phyloP scores from a whole-genome alignment of 2,113 vertebrate species.

The Chrysemys picta region DNA sequence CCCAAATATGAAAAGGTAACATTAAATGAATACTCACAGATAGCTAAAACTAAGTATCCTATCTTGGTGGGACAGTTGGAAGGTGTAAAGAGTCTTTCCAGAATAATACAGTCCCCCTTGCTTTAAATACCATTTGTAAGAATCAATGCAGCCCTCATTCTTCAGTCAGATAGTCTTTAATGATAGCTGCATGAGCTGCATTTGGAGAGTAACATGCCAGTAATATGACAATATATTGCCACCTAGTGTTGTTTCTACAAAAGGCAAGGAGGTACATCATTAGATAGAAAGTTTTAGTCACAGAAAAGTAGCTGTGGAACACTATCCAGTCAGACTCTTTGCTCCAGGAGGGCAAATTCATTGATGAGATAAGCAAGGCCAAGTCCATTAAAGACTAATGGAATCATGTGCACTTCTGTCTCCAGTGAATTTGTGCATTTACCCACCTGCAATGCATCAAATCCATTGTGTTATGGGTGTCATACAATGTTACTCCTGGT shows the following conservation, averaged over 20 bases:
- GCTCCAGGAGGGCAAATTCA: background rate
- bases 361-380: background rate
- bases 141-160: background rate
- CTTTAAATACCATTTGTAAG: background rate
- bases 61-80: background rate
- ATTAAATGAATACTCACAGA: background rate
- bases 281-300: background rate
- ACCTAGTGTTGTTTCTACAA: constrained; percentile 61
- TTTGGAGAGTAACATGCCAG: background rate
- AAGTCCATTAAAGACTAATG: background rate
- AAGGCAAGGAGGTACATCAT: background rate
- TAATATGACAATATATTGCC: constrained; percentile 63
- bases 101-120: background rate
- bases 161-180: background rate
- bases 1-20: background rate
- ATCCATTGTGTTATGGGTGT: background rate
- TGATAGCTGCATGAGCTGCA: background rate
- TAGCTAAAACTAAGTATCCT: background rate
- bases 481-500: background rate
- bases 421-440: background rate
- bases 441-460: background rate
- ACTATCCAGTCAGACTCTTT: background rate
- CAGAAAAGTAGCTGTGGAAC: background rate
- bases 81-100: background rate
- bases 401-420: background rate